A percentile compares a stretch with the other conserved stretches of the same genome.
Evolutionary conservation across 1,140 invertebrate genomes (phyloP).

Genomic region (Sitobion miscanthi): DNA sequence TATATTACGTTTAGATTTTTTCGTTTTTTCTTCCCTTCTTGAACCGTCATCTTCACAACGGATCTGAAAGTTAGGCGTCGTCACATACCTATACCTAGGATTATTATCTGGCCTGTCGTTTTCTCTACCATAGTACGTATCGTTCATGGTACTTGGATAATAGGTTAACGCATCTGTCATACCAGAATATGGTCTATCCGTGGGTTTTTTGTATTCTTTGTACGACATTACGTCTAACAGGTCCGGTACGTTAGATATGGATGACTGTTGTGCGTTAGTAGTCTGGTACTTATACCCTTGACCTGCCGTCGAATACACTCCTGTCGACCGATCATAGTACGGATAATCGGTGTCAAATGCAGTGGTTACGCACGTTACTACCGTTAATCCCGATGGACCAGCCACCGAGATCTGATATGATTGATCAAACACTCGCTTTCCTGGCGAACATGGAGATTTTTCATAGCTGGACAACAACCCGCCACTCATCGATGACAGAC

Average conservation of each 20-base stretch:
- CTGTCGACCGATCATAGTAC: constrained; percentile 69
- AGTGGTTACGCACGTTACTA: constrained; percentile 4
- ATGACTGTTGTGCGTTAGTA: constrained; percentile 61
- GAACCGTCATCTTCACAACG: constrained; percentile 10
- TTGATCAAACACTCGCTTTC: constrained; percentile 59
- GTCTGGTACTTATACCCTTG: constrained; percentile 64
- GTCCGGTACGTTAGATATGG: constrained; percentile 67
- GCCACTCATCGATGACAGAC: constrained; percentile 81
- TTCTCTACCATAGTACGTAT: neutral
- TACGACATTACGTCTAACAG: constrained; percentile 64
- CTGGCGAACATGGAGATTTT: constrained; percentile 80
- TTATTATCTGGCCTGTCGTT: neutral
- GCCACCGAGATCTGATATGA: constrained; percentile 54
- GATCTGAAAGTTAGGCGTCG: constrained; percentile 27
- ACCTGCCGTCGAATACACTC: constrained; percentile 74
- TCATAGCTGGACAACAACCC: constrained; percentile 76
- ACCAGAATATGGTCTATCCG: constrained; percentile 70
- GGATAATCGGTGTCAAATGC: constrained; percentile 58
- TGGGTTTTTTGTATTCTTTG: constrained; percentile 70
- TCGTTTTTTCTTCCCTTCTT: constrained; percentile 65
- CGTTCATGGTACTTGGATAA: constrained; percentile 70
- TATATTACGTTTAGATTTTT: constrained; percentile 74
- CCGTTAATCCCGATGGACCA: constrained; percentile 21
- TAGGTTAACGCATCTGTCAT: constrained; percentile 78
- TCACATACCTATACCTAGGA: neutral